Evolutionary conservation across 1,140 invertebrate species (phyloP).

Genomic region (Saccostrea cuccullata): DNA sequence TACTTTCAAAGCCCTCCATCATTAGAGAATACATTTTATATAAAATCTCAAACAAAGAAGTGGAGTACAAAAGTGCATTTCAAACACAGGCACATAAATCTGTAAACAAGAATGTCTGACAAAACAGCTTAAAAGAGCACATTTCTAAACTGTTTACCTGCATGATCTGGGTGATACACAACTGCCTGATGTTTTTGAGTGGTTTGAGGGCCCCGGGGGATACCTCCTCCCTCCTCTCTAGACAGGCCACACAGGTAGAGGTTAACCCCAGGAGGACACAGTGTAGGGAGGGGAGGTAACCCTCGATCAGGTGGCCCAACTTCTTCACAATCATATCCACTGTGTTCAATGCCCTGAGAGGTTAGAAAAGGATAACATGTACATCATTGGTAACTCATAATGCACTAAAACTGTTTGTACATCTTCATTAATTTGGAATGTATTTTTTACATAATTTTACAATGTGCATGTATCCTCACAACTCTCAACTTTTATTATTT

Average conservation of each 20-base stretch:
- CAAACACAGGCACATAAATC: not conserved
- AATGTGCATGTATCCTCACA: too few species aligned
- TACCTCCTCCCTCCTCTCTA: constrained; percentile 77
- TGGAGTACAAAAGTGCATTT: not conserved
- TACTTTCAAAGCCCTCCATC: too few species aligned
- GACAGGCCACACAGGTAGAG: constrained; percentile 82
- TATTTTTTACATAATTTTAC: too few species aligned
- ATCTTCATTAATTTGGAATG: too few species aligned
- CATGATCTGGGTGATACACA: constrained; percentile 70
- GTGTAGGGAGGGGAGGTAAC: constrained; percentile 85
- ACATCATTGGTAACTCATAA: too few species aligned
- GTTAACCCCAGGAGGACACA: constrained; percentile 86
- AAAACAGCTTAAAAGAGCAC: too few species aligned
- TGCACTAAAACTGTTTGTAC: too few species aligned
- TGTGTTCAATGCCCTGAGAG: constrained; percentile 84
- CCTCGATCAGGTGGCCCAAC: constrained; percentile 87
- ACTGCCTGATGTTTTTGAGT: constrained; percentile 84
- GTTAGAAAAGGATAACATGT: not conserved
- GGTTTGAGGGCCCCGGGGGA: constrained; percentile 74
- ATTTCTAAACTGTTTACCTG: too few species aligned
- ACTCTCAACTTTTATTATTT: too few species aligned
- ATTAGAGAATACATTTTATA: too few species aligned
- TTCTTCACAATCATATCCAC: constrained; percentile 90
- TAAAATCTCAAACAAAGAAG: not conserved
- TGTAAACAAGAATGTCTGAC: too few species aligned